Evolutionary conservation across 2,797 vertebrate genomes (phyloP).

Genomic region (Coranthus polyacanthus): DNA sequence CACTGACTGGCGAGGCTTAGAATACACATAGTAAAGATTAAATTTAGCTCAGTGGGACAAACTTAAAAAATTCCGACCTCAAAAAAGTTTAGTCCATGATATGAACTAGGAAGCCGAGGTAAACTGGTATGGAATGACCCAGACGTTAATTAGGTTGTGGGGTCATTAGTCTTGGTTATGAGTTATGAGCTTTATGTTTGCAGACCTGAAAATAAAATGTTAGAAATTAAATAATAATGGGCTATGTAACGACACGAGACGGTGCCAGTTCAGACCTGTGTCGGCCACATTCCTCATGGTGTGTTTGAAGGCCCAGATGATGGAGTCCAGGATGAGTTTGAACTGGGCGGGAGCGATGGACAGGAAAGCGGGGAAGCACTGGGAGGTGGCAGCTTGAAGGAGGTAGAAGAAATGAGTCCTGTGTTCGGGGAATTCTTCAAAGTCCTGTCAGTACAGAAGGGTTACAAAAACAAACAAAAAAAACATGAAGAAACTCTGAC

Average conservation of each 20-base stretch:
- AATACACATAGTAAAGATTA: too few species aligned
- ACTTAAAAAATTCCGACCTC: too few species aligned
- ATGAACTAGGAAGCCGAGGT: too few species aligned
- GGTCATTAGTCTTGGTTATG: too few species aligned
- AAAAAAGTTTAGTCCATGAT: too few species aligned
- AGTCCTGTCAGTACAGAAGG: conserved; percentile 84
- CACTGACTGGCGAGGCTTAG: too few species aligned
- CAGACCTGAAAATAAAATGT: not conserved
- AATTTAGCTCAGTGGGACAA: too few species aligned
- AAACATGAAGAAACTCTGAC: too few species aligned
- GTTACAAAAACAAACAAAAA: too few species aligned
- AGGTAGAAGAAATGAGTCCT: conserved; percentile 98
- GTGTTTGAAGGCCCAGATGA: conserved; percentile 99
- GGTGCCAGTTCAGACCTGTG: conserved; percentile 85
- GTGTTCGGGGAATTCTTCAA: conserved; percentile 97
- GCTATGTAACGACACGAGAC: rapidly evolving
- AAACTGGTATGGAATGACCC: too few species aligned
- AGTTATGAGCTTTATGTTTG: too few species aligned
- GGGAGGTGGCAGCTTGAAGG: conserved; percentile 96
- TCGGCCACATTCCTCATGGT: conserved; percentile 98
- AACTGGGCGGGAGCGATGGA: conserved; percentile 96
- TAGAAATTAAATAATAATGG: not conserved
- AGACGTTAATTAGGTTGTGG: too few species aligned
- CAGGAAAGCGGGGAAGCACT: conserved; percentile 97
- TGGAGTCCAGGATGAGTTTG: conserved; percentile 96